Evolutionary conservation across 2,888 invertebrate species (phyloP), one percentile per base, ranked within the genome.

Genomic region (Amitus sp.): DNA sequence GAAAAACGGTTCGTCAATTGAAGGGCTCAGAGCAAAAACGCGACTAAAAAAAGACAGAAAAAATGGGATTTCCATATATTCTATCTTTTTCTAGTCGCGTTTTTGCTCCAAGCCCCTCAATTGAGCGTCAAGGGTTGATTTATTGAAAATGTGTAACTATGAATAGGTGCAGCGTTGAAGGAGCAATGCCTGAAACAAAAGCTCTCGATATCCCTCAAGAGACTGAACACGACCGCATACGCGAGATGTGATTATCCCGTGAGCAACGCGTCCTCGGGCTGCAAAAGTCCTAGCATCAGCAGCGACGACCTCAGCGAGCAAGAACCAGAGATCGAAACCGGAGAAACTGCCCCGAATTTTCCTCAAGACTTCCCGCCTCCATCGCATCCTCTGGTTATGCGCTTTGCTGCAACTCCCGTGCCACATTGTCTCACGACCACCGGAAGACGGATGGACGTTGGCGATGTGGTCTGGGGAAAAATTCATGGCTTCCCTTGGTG

Each of bases 381-480:
- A 0, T 81, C 83, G 40, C 83, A 84, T 46, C 84, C 86, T 0
- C 71, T 87, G 34, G 85, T 87, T 81, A 84, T 87, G 79, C 83
- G 86, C 55, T 83, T 88, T 18, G 86, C 87, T 47, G 84, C 86
- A 10, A 85, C 86, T 51, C 82, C 85, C 6, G 84, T 88, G 2
- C 82, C 83, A 9, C 86, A 86, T 63, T 88, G 87, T 68, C 77
- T 83, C 2, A 85, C 85, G 3, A 81, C 84, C 5, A 85, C 84
- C 64, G 87, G 87, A 66, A 83, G 77, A 19, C 73, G 84, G 53
- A 85, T 90, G 72, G 84, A 87, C 13, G 87, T 88, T 0, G 93
- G 93, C 0, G 93, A 94, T 79, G 89, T 94, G 47, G 91, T 94
- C 2, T 94, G 94, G 94, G 94, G 94, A 0, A 94, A 94, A 81